Base-by-base conservation (phyloP, 2,113 vertebrate species). In the Calyptomena viridis region DNA sequence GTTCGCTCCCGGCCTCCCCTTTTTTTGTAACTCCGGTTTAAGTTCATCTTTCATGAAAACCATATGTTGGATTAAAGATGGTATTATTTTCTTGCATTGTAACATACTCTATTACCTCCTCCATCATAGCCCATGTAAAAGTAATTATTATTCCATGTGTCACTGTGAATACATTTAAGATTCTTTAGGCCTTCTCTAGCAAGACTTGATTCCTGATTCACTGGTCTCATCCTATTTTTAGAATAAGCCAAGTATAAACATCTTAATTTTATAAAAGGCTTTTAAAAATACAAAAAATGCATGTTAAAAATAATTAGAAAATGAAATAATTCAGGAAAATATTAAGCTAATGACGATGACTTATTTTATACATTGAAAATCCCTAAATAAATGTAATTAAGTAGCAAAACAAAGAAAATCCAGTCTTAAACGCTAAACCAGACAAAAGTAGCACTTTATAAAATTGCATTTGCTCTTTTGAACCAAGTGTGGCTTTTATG, bases 1-100 rank as follows among this genome's bases (percentile, higher is more conserved):
- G 58, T 90, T 93, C 75, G 64, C 39, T 90, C 76, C 64, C 84
- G 42, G 24, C 33, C 59, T 72, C 69, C n/a, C 14, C 35, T 55
- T 62, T 39, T 50, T 5, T 1, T 0, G 2, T 3, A 11, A 13
- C 44, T 24, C 39, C 19, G 12, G 12, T 89, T 92, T 47, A 77
- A 92, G 56, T 89, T 96, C 39, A 71, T 86, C 95, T 93, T 90
- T 94, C 84, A 86, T 83, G 63, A 84, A 92, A 90, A 89, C 74
- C 63, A 35, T 63, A 53, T 96, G 91, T 83, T 47, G 63, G 60
- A 66, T 92, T 94, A 83, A 93, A 89, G 87, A 30, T 25, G 31
- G 24, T 93, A 76, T 89, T 91, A 59, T 94, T 96, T 95, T 86
- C 84, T 39, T 85, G 52, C 56, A 76, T 53, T 89, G 80, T 91